Evolutionary conservation across 2,888 invertebrate species (phyloP).

Genomic region (Gryllus longicercus): DNA sequence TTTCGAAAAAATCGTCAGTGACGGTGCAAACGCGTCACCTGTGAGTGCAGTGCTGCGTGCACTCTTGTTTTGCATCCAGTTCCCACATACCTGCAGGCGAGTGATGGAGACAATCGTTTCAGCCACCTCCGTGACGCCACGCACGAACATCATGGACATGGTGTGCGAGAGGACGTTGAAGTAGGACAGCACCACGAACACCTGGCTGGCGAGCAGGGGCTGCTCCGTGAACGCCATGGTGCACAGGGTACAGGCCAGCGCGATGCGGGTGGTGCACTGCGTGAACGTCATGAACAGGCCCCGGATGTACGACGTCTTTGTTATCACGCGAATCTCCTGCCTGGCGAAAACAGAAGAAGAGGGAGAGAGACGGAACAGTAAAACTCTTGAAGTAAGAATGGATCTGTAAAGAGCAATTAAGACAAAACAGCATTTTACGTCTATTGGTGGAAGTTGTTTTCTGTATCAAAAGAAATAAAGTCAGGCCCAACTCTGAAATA

Average conservation of each 20-base stretch:
- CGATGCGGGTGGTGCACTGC: conserved; percentile 46
- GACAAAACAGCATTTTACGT: too few species aligned
- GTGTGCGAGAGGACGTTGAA: conserved; percentile 55
- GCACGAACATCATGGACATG: conserved; percentile 60
- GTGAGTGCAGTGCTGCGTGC: too few species aligned
- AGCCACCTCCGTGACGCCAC: conserved; percentile 67
- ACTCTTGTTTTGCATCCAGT: too few species aligned
- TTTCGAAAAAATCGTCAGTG: too few species aligned
- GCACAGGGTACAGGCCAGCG: conserved; percentile 38
- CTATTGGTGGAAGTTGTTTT: too few species aligned
- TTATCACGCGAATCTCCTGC: conserved; percentile 47
- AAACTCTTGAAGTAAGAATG: too few species aligned
- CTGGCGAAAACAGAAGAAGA: conserved; percentile 41
- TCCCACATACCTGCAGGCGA: conserved; percentile 53
- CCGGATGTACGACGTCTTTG: conserved; percentile 43
- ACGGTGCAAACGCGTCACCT: too few species aligned
- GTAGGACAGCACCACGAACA: conserved; percentile 56
- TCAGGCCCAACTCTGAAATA: too few species aligned
- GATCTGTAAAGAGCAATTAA: too few species aligned
- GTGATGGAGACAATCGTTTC: conserved; percentile 73
- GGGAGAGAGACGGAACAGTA: too few species aligned
- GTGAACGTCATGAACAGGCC: conserved; percentile 50
- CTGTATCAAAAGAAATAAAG: too few species aligned
- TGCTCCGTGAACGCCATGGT: conserved; percentile 37
- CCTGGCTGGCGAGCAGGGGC: conserved; percentile 35